These are phyloP conservation scores for Metridium senile DNA, from an alignment of 92 coral and sea anemone genomes.

Conservation along the genomic window DNA sequence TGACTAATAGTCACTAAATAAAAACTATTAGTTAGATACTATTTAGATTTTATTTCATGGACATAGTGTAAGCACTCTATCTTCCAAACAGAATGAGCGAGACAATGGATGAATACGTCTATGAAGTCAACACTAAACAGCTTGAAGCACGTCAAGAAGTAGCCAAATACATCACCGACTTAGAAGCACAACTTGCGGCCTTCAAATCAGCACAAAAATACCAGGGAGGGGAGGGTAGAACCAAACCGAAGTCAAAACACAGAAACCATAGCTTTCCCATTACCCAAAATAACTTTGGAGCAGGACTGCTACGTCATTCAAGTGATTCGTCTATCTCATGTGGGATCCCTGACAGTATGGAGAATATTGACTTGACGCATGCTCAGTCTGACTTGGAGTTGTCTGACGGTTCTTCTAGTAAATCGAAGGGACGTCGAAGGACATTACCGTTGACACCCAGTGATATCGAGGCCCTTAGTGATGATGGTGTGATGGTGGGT, in stretches of 20 bases:
- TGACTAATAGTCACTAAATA: too few species aligned
- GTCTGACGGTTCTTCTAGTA: slow-evolving; percentile 24
- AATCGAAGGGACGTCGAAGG: slow-evolving; percentile 27
- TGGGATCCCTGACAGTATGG: slow-evolving; percentile 9
- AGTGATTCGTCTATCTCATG: slow-evolving; percentile 29
- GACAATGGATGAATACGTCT: slow-evolving; percentile 65
- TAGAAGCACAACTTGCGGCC: slow-evolving; percentile 56
- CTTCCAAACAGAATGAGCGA: slow-evolving; percentile 44
- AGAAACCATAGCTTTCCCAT: slow-evolving; percentile 17
- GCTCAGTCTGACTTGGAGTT: slow-evolving; percentile 8
- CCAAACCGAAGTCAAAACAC: background rate
- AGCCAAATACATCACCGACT: slow-evolving; percentile 49
- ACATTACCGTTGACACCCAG: slow-evolving; percentile 47
- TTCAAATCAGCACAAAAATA: slow-evolving; percentile 21
- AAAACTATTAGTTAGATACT: too few species aligned
- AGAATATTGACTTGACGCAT: background rate
- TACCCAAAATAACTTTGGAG: background rate
- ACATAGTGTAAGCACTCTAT: too few species aligned
- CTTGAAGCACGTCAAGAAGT: slow-evolving; percentile 59
- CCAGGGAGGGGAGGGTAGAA: background rate
- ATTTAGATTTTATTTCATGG: too few species aligned
- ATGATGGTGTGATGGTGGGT: background rate
- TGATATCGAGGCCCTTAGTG: slow-evolving; percentile 41
- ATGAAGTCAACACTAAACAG: slow-evolving; percentile 69
- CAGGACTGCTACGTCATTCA: too few species aligned